Evolutionary conservation across 2,888 invertebrate species (phyloP).

Genomic region (Linnaemya vulpina): DNA sequence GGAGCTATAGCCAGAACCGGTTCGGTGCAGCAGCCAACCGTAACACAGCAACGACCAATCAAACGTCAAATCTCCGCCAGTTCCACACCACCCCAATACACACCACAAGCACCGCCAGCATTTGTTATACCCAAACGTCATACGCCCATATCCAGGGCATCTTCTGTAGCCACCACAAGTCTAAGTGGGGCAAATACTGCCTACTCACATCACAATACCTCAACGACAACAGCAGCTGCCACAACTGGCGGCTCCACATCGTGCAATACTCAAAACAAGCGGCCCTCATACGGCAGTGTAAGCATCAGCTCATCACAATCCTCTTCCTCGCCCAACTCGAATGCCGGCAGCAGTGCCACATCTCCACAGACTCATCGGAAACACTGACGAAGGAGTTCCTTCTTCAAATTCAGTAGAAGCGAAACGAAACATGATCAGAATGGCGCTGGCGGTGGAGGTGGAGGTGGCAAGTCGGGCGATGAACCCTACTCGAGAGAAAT

Average conservation of each 20-base stretch:
- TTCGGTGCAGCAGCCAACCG: constrained; percentile 78
- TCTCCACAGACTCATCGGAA: constrained; percentile 78
- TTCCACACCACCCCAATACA: constrained; percentile 82
- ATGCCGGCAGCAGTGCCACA: constrained; percentile 66
- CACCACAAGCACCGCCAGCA: constrained; percentile 82
- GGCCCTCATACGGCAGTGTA: constrained; percentile 77
- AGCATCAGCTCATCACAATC: constrained; percentile 73
- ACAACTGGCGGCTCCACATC: constrained; percentile 18
- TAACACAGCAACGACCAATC: constrained; percentile 75
- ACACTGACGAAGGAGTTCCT: constrained; percentile 83
- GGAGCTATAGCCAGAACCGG: constrained; percentile 80
- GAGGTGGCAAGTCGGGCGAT: constrained; percentile 74
- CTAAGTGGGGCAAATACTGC: constrained; percentile 61
- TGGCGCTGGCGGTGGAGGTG: constrained; percentile 53
- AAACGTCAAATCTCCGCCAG: constrained; percentile 82
- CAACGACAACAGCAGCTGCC: constrained; percentile 29
- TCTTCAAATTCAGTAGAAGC: constrained; percentile 78
- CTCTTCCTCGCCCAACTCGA: constrained; percentile 62
- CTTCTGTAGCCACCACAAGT: constrained; percentile 75
- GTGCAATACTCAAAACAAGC: constrained; percentile 71
- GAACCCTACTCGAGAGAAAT: constrained; percentile 78
- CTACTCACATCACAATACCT: constrained; percentile 49
- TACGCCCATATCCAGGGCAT: constrained; percentile 79
- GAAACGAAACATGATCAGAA: constrained; percentile 58
- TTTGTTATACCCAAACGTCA: constrained; percentile 82